Percentiles rank a stretch among this genome's conserved stretches.
phyloP scores from a whole-genome alignment of 2,797 vertebrate species.

The Crossoptilon crossoptilon region DNA sequence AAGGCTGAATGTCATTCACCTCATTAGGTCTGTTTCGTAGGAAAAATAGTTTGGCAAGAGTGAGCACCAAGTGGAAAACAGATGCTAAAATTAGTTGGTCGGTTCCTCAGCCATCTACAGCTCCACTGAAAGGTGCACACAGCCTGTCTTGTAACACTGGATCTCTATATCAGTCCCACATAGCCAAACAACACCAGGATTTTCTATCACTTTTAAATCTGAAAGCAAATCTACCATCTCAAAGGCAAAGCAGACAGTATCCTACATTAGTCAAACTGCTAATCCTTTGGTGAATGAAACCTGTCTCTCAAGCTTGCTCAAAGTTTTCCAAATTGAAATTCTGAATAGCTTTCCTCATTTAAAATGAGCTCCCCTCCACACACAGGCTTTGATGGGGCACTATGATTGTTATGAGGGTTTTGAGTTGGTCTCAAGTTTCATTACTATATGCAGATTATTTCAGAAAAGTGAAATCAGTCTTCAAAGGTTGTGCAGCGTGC shows the following conservation, averaged over 20 bases:
- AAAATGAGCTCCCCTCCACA: accelerated
- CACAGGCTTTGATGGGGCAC: background rate
- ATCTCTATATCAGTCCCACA: background rate
- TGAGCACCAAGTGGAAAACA: slow-evolving; percentile 10
- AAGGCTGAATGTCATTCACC: background rate
- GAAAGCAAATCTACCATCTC: background rate
- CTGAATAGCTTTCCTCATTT: background rate
- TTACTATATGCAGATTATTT: background rate
- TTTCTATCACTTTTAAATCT: background rate
- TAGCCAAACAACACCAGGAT: background rate
- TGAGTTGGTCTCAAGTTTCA: background rate
- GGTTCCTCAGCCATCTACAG: background rate
- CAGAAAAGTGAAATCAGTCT: background rate
- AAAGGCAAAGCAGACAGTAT: background rate
- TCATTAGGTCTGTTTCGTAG: background rate
- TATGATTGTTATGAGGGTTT: background rate
- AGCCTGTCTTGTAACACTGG: background rate
- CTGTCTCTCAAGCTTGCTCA: background rate
- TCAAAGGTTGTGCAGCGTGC: background rate
- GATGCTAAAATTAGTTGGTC: slow-evolving; percentile 2
- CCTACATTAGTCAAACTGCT: background rate
- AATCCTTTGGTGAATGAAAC: background rate
- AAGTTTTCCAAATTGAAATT: background rate
- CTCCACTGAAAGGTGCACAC: background rate
- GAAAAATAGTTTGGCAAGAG: slow-evolving; percentile 42